Evolutionary conservation across 2,113 vertebrate genomes (phyloP).

Genomic region (Thomomys bottae): DNA sequence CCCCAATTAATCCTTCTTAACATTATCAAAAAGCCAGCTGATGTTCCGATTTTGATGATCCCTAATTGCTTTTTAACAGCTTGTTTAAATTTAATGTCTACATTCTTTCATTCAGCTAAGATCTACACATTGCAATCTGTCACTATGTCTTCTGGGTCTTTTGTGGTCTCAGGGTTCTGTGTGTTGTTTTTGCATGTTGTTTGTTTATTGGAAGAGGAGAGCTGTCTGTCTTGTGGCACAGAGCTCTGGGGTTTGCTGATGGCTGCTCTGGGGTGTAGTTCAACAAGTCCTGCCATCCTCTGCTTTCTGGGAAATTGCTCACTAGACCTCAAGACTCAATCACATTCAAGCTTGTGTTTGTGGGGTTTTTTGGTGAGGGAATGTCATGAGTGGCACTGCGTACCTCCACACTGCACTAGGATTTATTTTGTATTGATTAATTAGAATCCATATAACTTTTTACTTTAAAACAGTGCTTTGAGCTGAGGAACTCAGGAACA

Average conservation of each 20-base stretch:
- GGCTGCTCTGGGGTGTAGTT: not conserved
- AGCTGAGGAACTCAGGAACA: too few species aligned
- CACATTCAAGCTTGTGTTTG: not conserved
- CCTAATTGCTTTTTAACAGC: not conserved
- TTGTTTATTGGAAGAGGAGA: conserved; percentile 1
- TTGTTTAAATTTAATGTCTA: not conserved
- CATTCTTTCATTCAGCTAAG: not conserved
- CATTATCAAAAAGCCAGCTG: not conserved
- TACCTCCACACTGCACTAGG: too few species aligned
- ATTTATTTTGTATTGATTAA: conserved; percentile 8
- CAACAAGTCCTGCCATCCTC: not conserved
- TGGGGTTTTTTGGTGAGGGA: not conserved
- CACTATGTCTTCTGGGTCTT: not conserved
- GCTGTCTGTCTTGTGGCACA: not conserved
- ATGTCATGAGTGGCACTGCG: too few species aligned
- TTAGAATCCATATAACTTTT: not conserved
- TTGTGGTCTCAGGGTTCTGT: not conserved
- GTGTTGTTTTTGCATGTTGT: not conserved
- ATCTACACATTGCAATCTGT: not conserved
- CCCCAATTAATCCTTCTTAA: not conserved
- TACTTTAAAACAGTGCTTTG: too few species aligned
- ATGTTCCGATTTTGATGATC: not conserved
- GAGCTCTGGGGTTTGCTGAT: not conserved
- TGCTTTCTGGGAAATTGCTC: not conserved
- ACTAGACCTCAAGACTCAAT: not conserved